Conservation (phyloP, 2,797 vertebrate species). For the Urosaurus nigricauda region DNA sequence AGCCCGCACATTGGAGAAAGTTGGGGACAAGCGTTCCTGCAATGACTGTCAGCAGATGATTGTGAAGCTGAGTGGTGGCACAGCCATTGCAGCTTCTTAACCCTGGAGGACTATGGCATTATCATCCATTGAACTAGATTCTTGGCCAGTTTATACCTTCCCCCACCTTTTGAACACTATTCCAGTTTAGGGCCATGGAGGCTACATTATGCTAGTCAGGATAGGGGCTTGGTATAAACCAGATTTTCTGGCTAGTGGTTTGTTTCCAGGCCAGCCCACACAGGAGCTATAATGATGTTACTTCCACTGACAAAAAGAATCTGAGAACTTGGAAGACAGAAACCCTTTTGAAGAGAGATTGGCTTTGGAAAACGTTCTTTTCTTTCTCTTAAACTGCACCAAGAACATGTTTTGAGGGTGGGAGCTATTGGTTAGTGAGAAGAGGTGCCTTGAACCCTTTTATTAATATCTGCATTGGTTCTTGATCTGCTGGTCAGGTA, state of each 20-base stretch:
- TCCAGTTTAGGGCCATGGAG: slow-evolving; percentile 58
- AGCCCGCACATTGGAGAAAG: slow-evolving; percentile 94
- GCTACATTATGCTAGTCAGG: slow-evolving; percentile 32
- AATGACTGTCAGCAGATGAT: slow-evolving; percentile 97
- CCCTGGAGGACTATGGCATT: neutral
- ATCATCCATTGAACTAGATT: slow-evolving; percentile 1
- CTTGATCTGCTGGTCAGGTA: neutral
- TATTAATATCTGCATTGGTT: slow-evolving; percentile 36
- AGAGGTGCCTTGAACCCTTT: fast-evolving
- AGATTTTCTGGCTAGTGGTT: slow-evolving; percentile 49
- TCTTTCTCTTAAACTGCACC: slow-evolving; percentile 35
- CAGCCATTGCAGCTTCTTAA: slow-evolving; percentile 93
- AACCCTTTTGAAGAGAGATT: slow-evolving; percentile 17
- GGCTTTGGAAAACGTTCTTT: slow-evolving; percentile 15
- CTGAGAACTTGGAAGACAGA: slow-evolving; percentile 16
- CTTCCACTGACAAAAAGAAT: slow-evolving; percentile 12
- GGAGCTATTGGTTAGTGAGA: slow-evolving; percentile 12
- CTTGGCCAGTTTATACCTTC: neutral
- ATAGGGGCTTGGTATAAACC: slow-evolving; percentile 39
- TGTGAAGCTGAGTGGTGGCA: slow-evolving; percentile 92
- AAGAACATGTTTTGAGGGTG: slow-evolving; percentile 32
- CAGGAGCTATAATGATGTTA: neutral
- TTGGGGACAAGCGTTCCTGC: slow-evolving; percentile 93
- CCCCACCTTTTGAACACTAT: neutral
- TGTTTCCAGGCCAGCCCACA: slow-evolving; percentile 7